Evolutionary conservation across 2,113 vertebrate species (phyloP).

Genomic region (Panurus biarmicus): DNA sequence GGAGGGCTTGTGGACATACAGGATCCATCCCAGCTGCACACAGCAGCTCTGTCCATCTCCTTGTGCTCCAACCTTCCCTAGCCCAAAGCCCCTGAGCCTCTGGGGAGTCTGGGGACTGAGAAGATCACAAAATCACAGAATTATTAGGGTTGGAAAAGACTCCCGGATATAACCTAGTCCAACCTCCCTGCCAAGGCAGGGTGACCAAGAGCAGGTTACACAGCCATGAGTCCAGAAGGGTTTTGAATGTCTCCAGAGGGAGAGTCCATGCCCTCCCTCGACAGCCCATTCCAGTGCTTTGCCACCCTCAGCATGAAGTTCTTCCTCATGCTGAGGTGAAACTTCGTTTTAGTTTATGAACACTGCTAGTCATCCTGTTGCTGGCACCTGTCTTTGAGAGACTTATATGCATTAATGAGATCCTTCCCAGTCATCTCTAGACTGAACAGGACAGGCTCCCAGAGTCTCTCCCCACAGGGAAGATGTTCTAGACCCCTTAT

Average conservation of each 20-base stretch:
- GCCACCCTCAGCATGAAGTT: background rate
- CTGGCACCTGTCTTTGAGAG: background rate
- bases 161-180: background rate
- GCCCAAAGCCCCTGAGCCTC: background rate
- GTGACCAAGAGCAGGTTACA: background rate
- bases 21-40: background rate
- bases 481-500: background rate
- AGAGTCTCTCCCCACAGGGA: background rate
- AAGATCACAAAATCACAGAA: background rate
- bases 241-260: background rate
- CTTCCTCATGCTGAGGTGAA: background rate
- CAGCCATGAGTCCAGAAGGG: background rate
- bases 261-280: background rate
- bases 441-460: background rate
- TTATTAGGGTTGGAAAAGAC: background rate
- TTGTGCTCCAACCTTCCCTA: background rate
- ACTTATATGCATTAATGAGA: background rate
- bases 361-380: background rate
- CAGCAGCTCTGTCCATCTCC: fast-evolving
- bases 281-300: background rate
- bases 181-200: background rate
- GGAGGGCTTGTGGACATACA: fast-evolving
- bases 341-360: background rate
- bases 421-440: background rate
- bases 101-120: fast-evolving